Evolutionary conservation across 2,888 invertebrate species (phyloP).

Genomic region (Maniola hyperantus): DNA sequence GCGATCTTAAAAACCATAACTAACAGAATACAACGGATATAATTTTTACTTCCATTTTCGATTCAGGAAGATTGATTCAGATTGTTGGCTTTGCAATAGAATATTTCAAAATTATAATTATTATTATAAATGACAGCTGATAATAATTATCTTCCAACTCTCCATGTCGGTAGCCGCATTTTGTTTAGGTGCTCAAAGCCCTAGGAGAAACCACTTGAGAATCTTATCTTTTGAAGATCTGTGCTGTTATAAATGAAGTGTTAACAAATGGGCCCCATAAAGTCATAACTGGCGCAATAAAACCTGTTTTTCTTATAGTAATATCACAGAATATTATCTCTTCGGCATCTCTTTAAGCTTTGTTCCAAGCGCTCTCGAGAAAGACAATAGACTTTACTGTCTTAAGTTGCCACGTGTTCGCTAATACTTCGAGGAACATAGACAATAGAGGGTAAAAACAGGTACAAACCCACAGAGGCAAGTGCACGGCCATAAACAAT

Average conservation of each 20-base stretch:
- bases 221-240: conserved; percentile 28
- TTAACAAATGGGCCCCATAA: conserved; percentile 36
- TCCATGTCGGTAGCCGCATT: neutral
- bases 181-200: neutral
- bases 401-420: conserved; percentile 58
- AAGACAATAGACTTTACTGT: conserved; percentile 48
- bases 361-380: conserved; percentile 49
- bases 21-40: too few species aligned
- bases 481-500: conserved; percentile 56
- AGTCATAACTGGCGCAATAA: conserved; percentile 40
- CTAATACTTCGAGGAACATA: conserved; percentile 61
- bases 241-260: conserved; percentile 37
- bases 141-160: neutral
- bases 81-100: too few species aligned
- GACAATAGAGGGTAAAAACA: conserved; percentile 58
- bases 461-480: conserved; percentile 57
- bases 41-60: too few species aligned
- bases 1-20: too few species aligned
- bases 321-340: conserved; percentile 36
- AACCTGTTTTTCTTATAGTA: conserved; percentile 38
- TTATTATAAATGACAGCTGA: neutral
- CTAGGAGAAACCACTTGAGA: neutral
- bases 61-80: too few species aligned
- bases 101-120: too few species aligned
- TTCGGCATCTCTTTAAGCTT: conserved; percentile 49